Evolutionary conservation across 2,888 invertebrate species (phyloP).

Genomic region (Agrenia bidenticulata): DNA sequence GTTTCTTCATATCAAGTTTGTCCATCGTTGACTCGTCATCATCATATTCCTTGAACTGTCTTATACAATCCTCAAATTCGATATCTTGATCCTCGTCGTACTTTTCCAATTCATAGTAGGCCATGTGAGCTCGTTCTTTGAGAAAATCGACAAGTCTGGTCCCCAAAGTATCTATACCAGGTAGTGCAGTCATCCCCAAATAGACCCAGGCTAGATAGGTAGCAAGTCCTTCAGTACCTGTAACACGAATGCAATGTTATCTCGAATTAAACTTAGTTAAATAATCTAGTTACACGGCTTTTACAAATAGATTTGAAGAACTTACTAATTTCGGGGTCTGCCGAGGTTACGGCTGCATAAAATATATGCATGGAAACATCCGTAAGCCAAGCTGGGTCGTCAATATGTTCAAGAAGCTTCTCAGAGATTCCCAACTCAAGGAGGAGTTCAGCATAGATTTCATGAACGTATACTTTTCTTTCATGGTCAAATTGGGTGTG

Average conservation of each 20-base stretch:
- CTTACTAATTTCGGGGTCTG: conserved; percentile 25
- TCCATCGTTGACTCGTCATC: conserved; percentile 29
- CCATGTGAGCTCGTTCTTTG: conserved; percentile 14
- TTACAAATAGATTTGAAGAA: no score
- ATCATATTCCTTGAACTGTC: conserved; percentile 25
- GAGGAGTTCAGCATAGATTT: conserved; percentile 28
- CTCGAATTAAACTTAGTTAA: no score
- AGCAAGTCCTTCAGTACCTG: conserved; percentile 15
- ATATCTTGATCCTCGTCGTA: conserved; percentile 31
- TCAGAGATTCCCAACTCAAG: conserved; percentile 31
- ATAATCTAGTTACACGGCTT: no score
- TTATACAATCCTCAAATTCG: conserved; percentile 30
- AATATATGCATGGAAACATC: conserved; percentile 31
- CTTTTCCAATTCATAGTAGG: conserved; percentile 26
- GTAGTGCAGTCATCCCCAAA: conserved; percentile 23
- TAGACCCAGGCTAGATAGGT: conserved; percentile 27
- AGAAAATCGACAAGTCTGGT: conserved; percentile 25
- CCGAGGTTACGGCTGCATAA: conserved; percentile 8
- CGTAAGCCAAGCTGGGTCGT: conserved; percentile 30
- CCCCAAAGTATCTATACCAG: conserved; percentile 13
- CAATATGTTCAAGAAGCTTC: conserved; percentile 26
- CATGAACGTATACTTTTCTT: conserved; percentile 21
- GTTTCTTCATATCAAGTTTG: conserved; percentile 28
- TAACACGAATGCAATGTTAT: neutral
- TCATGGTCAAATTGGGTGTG: conserved; percentile 23